These are phyloP conservation scores for Drosophila antonietae DNA, from an alignment of 2,888 invertebrate genomes.

Conservation along the genomic window DNA sequence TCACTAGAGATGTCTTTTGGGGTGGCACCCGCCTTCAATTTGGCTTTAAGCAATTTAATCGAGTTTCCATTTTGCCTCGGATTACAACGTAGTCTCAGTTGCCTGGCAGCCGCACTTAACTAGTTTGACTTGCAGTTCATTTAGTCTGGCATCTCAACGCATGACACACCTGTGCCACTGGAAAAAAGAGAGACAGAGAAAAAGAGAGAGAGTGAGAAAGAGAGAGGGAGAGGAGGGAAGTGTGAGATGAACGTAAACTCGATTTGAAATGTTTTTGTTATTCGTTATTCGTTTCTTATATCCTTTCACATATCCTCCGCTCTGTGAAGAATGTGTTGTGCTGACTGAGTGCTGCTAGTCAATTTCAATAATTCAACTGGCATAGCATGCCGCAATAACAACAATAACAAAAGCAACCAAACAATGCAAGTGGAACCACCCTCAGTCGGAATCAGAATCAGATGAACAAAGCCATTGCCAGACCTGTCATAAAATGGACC, in stretches of 20 bases:
- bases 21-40: conserved; percentile 56
- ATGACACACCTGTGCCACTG: conserved; percentile 25
- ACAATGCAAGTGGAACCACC: conserved; percentile 18
- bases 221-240: not conserved
- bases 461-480: conserved; percentile 48
- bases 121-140: conserved; percentile 73
- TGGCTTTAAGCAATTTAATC: conserved; percentile 72
- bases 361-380: conserved; percentile 71
- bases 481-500: conserved; percentile 46
- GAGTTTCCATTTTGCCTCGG: conserved; percentile 61
- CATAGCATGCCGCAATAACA: conserved; percentile 19
- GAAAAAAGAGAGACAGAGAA: conserved; percentile 3
- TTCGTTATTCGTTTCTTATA: conserved; percentile 40
- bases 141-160: conserved; percentile 63
- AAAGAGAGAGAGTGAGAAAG: conserved; percentile 27
- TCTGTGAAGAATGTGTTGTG: conserved; percentile 13
- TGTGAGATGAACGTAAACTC: conserved; percentile 34
- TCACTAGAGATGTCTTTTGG: conserved; percentile 33
- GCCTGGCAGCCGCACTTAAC: conserved; percentile 65
- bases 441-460: not conserved
- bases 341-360: conserved; percentile 62
- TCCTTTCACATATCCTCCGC: conserved; percentile 14
- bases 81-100: conserved; percentile 45
- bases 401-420: conserved; percentile 18
- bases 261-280: conserved; percentile 52